A percentile compares a stretch with the other conserved stretches of the same genome.
Evolutionary conservation across 2,797 vertebrate species (phyloP).

Genomic region (Babyrousa celebensis): DNA sequence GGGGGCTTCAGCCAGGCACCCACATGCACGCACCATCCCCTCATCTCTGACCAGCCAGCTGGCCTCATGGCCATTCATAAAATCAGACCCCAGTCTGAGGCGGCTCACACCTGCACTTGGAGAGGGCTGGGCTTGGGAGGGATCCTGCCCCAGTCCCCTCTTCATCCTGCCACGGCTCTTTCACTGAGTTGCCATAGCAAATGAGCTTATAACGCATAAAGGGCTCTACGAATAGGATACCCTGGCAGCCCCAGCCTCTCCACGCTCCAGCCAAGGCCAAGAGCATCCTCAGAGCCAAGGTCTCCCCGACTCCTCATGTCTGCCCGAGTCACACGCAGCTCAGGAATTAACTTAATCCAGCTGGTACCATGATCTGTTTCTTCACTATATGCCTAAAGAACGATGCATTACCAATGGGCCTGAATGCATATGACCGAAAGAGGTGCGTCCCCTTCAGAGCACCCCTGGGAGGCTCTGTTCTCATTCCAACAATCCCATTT

Average conservation of each 20-base stretch:
- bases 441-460: not conserved
- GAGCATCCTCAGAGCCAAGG: not conserved
- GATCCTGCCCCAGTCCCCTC: not conserved
- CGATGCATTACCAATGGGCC: not conserved
- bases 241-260: not conserved
- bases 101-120: fast-evolving
- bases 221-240: not conserved
- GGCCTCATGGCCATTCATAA: not conserved
- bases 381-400: not conserved
- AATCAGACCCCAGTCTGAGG: not conserved
- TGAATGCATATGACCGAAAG: not conserved
- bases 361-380: not conserved
- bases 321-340: not conserved
- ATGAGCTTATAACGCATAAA: constrained; percentile 18
- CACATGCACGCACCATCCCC: fast-evolving
- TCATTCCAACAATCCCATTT: not conserved
- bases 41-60: not conserved
- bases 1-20: not conserved
- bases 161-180: not conserved
- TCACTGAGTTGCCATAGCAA: not conserved
- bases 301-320: not conserved
- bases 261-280: not conserved
- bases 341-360: not conserved
- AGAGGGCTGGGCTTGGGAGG: not conserved
- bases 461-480: not conserved